Percentiles rank a stretch among this genome's conserved stretches.
phyloP scores from a whole-genome alignment of 1,140 invertebrate species.

The Neodiprion fabricii region DNA sequence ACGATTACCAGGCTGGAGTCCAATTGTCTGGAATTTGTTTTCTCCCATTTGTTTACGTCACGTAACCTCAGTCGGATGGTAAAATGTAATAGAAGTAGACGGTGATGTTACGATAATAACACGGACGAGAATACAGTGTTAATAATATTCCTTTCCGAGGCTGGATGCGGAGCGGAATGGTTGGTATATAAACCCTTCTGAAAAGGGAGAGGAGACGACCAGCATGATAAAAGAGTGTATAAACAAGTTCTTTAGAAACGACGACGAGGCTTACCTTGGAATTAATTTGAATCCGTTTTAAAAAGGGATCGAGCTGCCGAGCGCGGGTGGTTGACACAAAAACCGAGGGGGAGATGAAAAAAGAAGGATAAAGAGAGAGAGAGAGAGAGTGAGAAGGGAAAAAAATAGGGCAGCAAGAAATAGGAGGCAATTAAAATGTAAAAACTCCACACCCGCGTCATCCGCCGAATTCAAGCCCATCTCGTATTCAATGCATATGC shows the following conservation, averaged over 20 bases:
- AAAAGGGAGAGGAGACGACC: not conserved
- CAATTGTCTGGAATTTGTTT: no score
- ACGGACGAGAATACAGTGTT: not conserved
- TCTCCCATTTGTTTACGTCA: no score
- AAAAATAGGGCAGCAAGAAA: not conserved
- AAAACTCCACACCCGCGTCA: conserved; percentile 3
- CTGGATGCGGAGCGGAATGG: not conserved
- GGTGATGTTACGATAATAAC: no score
- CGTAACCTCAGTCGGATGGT: no score
- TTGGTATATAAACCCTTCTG: not conserved
- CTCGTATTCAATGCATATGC: not conserved
- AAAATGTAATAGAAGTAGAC: no score
- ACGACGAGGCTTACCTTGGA: not conserved
- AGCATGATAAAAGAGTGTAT: conserved; percentile 13
- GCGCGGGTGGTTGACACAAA: not conserved
- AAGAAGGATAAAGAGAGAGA: not conserved
- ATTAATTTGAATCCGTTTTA: conserved; percentile 12
- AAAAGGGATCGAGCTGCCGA: not conserved
- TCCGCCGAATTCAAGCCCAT: not conserved
- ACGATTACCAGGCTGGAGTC: no score
- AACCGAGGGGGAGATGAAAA: no score
- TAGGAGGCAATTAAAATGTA: conserved; percentile 17
- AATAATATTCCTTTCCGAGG: not conserved
- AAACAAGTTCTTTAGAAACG: conserved; percentile 18
- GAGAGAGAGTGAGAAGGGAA: not conserved